These are phyloP conservation scores for Babyrousa celebensis DNA, from an alignment of 2,797 vertebrate species.

Conservation along the genomic window DNA sequence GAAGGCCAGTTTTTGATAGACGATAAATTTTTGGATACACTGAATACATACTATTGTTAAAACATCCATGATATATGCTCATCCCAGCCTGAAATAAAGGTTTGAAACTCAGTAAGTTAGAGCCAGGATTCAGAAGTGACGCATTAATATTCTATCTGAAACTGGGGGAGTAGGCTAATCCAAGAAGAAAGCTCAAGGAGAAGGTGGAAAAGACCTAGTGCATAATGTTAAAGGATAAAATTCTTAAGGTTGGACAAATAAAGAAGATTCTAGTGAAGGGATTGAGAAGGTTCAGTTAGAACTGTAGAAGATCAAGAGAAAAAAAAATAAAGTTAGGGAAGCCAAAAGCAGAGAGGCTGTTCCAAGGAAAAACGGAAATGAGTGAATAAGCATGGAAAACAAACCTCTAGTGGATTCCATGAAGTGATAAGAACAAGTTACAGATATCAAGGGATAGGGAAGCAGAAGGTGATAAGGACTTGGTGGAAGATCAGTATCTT, in stretches of 20 bases:
- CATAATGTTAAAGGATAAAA: not conserved
- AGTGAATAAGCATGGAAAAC: not conserved
- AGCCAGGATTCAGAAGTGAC: not conserved
- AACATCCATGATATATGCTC: not conserved
- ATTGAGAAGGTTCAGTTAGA: not conserved
- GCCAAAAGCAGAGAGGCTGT: not conserved
- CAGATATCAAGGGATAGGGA: not conserved
- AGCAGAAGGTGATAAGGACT: not conserved
- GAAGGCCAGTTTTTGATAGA: not conserved
- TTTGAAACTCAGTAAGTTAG: not conserved
- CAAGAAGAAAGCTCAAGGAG: not conserved
- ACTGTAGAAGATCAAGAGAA: not conserved
- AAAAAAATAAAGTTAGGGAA: not conserved
- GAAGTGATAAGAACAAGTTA: not conserved
- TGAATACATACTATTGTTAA: not conserved
- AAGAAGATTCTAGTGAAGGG: not conserved
- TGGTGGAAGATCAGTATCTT: not conserved
- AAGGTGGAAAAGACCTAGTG: not conserved
- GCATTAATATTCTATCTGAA: not conserved
- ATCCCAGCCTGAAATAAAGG: not conserved
- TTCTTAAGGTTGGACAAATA: not conserved
- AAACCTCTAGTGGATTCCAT: not conserved
- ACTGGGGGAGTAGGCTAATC: not conserved
- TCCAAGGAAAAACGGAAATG: not conserved
- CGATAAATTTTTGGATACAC: slow-evolving; percentile 35